Percentiles rank a stretch among this genome's conserved stretches.
These are phyloP conservation scores for Chrysogorgia sp. DNA, from an alignment of 92 coral and sea anemone genomes.

Conservation along the genomic window DNA sequence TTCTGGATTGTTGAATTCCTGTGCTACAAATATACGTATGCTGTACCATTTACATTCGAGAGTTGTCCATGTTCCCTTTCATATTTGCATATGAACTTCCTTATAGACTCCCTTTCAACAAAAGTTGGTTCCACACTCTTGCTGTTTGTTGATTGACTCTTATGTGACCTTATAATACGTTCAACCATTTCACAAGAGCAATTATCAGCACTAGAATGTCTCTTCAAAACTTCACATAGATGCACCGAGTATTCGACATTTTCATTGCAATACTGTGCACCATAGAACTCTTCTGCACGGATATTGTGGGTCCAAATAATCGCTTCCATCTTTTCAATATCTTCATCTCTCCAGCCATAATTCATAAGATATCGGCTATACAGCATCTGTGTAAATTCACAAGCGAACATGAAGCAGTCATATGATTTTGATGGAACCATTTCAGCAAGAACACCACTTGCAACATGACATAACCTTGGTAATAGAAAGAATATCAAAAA, in stretches of 20 bases:
- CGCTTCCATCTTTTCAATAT: constrained; percentile 41
- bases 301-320: constrained; percentile 69
- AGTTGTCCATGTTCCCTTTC: constrained; percentile 8
- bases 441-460: constrained; percentile 72
- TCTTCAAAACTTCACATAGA: constrained; percentile 18
- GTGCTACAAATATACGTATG: not conserved
- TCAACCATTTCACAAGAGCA: constrained; percentile 44
- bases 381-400: constrained; percentile 56
- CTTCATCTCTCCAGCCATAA: constrained; percentile 47
- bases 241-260: constrained; percentile 49
- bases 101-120: constrained; percentile 5
- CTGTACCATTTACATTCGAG: not conserved
- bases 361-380: constrained; percentile 31
- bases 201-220: constrained; percentile 47
- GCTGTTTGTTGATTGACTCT: constrained; percentile 7
- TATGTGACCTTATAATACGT: constrained; percentile 12
- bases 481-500: too few relatives aligned
- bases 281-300: constrained; percentile 72
- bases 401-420: constrained; percentile 59
- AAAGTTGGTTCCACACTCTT: constrained; percentile 16
- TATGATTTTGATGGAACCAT: constrained; percentile 67
- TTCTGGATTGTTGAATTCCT: not conserved
- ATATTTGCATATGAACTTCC: constrained; percentile 7
- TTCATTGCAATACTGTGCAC: constrained; percentile 38
- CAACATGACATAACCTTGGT: constrained; percentile 61